phyloP scores from a whole-genome alignment of 2,113 vertebrate species.

The Equus quagga region DNA sequence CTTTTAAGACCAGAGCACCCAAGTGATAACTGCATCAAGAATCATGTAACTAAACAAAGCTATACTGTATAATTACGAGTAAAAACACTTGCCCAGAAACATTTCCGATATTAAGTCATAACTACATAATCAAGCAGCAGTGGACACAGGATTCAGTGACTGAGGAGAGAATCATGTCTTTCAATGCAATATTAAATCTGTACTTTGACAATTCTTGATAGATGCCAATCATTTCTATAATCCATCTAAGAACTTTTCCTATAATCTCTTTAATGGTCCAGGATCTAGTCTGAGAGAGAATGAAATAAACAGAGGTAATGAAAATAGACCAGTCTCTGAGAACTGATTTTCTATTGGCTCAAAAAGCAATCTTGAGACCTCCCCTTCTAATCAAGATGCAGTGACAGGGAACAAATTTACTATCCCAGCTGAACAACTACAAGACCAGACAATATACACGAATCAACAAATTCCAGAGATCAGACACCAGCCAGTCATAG shows the following conservation, averaged over 20 bases:
- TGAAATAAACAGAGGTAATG: background rate
- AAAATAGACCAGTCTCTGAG: background rate
- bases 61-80: background rate
- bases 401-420: background rate
- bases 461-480: background rate
- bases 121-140: background rate
- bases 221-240: slow-evolving; percentile 11
- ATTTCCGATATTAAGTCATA: background rate
- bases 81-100: background rate
- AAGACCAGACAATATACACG: background rate
- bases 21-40: background rate
- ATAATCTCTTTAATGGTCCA: background rate
- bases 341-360: background rate
- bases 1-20: background rate
- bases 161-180: background rate
- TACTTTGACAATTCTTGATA: background rate
- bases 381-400: slow-evolving; percentile 19
- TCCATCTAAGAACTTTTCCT: background rate
- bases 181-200: slow-evolving; percentile 17
- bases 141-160: background rate
- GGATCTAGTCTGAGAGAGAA: background rate
- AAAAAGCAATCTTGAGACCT: background rate
- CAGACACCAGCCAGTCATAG: background rate
- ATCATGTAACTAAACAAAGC: background rate
- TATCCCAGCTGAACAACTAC: background rate